Evolutionary conservation across 1,140 invertebrate genomes (phyloP).

Genomic region (Meloidogyne exigua): DNA sequence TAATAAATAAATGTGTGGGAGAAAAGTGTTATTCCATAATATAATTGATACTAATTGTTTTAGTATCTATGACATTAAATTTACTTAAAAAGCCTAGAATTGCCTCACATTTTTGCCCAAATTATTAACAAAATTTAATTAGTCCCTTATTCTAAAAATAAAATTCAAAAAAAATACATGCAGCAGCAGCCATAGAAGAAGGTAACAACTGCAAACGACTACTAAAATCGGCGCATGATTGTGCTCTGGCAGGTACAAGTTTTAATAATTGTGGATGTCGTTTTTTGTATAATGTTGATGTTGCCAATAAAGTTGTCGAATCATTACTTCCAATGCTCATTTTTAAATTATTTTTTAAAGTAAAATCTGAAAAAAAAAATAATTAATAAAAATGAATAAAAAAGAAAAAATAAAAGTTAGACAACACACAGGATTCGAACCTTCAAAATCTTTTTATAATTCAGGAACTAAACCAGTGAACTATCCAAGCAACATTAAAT

Average conservation of each 20-base stretch:
- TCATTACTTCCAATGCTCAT: neutral
- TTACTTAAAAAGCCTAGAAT: too few species aligned
- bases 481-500: too few species aligned
- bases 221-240: conserved; percentile 26
- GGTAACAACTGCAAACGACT: conserved; percentile 10
- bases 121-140: neutral
- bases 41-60: too few species aligned
- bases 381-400: neutral
- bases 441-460: too few species aligned
- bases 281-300: conserved; percentile 11
- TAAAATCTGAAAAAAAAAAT: neutral
- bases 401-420: neutral
- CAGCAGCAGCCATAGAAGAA: conserved; percentile 26
- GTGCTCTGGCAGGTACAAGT: conserved; percentile 8
- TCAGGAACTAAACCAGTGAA: too few species aligned
- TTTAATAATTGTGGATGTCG: conserved; percentile 21
- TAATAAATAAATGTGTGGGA: neutral
- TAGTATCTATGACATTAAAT: too few species aligned
- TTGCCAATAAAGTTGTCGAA: neutral
- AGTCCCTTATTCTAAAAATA: neutral
- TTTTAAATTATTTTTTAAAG: neutral
- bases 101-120: neutral
- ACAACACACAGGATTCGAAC: neutral
- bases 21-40: too few species aligned
- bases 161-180: neutral